These are phyloP conservation scores for Drosophila buzzatii DNA, from an alignment of 2,888 invertebrate species.

Conservation along the genomic window DNA sequence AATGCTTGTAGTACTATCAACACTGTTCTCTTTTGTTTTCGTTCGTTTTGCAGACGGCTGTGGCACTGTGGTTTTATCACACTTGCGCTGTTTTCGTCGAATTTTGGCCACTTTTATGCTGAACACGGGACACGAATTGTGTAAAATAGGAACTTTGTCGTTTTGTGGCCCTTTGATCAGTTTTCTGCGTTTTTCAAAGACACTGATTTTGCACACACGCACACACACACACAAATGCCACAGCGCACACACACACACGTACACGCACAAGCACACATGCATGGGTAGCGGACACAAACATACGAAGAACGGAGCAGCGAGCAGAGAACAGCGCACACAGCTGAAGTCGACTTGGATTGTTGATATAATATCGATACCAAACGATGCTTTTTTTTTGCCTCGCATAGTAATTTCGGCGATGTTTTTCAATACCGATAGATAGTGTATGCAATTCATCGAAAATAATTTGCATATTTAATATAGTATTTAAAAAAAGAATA, in stretches of 20 bases:
- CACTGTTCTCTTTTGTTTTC: conserved; percentile 75
- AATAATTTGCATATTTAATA: neutral
- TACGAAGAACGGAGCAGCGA: conserved; percentile 38
- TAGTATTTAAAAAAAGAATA: neutral
- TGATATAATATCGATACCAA: conserved; percentile 52
- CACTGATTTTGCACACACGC: conserved; percentile 64
- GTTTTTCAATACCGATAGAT: conserved; percentile 30
- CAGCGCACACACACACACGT: conserved; percentile 28
- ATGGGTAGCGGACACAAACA: conserved; percentile 44
- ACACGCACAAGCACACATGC: conserved; percentile 28
- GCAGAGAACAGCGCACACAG: conserved; percentile 54
- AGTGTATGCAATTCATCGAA: neutral
- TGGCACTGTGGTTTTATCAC: conserved; percentile 73
- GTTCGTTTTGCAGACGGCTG: conserved; percentile 70
- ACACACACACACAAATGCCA: conserved; percentile 39
- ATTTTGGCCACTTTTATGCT: conserved; percentile 77
- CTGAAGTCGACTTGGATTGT: conserved; percentile 52
- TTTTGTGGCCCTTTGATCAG: conserved; percentile 34
- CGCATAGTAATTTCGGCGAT: neutral
- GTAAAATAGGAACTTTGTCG: conserved; percentile 62
- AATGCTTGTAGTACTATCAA: conserved; percentile 71
- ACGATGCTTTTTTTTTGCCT: conserved; percentile 4
- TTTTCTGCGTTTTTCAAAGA: conserved; percentile 51
- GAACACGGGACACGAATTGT: conserved; percentile 54
- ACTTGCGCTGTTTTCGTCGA: conserved; percentile 80